Conservation (phyloP, 2,888 invertebrate species). For the Cetonia aurata region DNA sequence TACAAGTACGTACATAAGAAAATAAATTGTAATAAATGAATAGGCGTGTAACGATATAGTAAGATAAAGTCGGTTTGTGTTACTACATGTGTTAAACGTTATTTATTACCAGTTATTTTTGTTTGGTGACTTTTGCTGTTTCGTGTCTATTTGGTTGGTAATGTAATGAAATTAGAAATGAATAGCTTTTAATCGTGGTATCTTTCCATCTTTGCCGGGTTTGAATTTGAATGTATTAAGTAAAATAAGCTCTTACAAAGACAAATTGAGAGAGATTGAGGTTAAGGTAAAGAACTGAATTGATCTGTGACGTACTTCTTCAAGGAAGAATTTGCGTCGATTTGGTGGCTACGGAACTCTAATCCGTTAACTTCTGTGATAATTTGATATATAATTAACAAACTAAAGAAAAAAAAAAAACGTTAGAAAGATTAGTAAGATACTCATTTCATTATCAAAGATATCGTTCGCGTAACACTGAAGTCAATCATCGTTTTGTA, state of each 20-base stretch:
- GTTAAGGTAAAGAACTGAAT: constrained; percentile 19
- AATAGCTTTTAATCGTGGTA: background rate
- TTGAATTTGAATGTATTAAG: constrained; percentile 42
- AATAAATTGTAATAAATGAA: constrained; percentile 23
- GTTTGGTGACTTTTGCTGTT: constrained; percentile 20
- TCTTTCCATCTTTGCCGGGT: constrained; percentile 44
- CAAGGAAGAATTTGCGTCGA: constrained; percentile 10
- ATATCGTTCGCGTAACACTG: constrained; percentile 19
- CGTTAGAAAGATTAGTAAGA: constrained; percentile 19
- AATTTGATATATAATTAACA: constrained; percentile 46
- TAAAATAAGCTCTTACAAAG: background rate
- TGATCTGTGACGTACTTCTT: constrained; percentile 16
- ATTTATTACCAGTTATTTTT: constrained; percentile 37
- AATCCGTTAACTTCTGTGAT: constrained; percentile 52
- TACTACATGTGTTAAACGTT: background rate
- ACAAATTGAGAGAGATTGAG: background rate
- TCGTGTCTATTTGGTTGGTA: too few relatives aligned
- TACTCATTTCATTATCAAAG: constrained; percentile 36
- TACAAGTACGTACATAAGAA: constrained; percentile 74
- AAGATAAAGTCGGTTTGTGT: background rate
- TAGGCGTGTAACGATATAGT: constrained; percentile 13
- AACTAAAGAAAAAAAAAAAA: constrained; percentile 15
- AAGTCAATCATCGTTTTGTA: constrained; percentile 46
- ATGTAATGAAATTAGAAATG: too few relatives aligned
- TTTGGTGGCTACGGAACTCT: constrained; percentile 26